Conservation (phyloP, 2,888 invertebrate species). For the Tupiocoris notatus region DNA sequence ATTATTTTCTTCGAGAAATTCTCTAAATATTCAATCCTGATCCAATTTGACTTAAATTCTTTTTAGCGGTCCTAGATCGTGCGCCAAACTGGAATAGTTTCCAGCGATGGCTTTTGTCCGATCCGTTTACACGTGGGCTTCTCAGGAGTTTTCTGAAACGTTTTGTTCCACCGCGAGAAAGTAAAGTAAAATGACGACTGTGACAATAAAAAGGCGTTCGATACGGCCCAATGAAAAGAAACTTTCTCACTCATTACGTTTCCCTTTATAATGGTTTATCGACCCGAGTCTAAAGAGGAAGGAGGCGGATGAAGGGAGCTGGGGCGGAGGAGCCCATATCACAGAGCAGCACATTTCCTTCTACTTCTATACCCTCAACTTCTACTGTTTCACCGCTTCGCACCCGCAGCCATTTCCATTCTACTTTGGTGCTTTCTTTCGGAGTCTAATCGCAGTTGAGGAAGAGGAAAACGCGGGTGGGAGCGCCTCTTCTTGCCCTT, state of each 20-base stretch:
- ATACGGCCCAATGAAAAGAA: slow-evolving; percentile 33
- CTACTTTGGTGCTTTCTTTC: too few species aligned
- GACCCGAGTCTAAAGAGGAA: slow-evolving; percentile 13
- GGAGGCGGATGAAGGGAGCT: not conserved
- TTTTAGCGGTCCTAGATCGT: too few species aligned
- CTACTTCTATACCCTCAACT: not conserved
- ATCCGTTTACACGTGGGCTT: too few species aligned
- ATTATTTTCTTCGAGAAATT: too few species aligned
- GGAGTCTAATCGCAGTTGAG: slow-evolving; percentile 14
- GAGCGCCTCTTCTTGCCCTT: not conserved
- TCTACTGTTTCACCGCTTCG: not conserved
- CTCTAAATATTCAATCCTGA: too few species aligned
- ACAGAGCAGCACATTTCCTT: slow-evolving; percentile 30
- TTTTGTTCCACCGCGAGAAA: slow-evolving; percentile 6
- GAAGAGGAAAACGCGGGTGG: too few species aligned
- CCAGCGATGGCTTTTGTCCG: too few species aligned
- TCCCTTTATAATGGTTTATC: slow-evolving; percentile 34
- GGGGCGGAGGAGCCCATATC: slow-evolving; percentile 23
- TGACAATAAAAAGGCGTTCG: slow-evolving; percentile 36
- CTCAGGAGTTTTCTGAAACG: not conserved
- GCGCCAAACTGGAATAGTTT: too few species aligned
- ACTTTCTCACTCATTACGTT: slow-evolving; percentile 35
- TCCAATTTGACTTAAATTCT: too few species aligned
- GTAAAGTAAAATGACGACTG: slow-evolving; percentile 25
- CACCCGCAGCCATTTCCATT: too few species aligned